Conservation (phyloP, 2,113 vertebrate genomes). For the Carassius carassius region DNA sequence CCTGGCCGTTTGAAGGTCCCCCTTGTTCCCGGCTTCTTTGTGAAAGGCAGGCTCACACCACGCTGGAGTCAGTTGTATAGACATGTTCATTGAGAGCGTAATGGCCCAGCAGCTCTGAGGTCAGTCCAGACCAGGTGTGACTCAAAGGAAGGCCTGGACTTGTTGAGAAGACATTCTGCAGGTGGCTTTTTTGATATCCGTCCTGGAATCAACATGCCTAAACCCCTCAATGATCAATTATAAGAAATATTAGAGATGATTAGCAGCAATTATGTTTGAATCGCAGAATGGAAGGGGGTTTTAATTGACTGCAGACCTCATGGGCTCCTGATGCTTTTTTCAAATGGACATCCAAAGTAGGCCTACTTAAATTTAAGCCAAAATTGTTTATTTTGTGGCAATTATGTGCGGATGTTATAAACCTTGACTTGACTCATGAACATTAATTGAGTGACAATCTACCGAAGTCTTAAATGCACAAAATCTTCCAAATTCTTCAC, state of each 20-base stretch:
- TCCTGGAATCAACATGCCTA: slow-evolving; percentile 52
- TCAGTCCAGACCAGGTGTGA: slow-evolving; percentile 50
- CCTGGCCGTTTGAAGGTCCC: slow-evolving; percentile 53
- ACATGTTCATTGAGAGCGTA: slow-evolving; percentile 37
- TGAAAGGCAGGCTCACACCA: slow-evolving; percentile 42
- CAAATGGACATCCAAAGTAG: slow-evolving; percentile 33
- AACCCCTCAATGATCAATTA: slow-evolving; percentile 58
- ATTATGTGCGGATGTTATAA: background rate
- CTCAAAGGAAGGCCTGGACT: slow-evolving; percentile 48
- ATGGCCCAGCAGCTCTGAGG: slow-evolving; percentile 55
- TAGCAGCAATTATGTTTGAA: slow-evolving; percentile 61
- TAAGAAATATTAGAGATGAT: slow-evolving; percentile 58
- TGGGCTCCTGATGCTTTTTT: slow-evolving; percentile 35
- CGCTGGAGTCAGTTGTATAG: slow-evolving; percentile 45
- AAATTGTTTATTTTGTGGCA: slow-evolving; percentile 9
- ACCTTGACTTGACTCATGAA: background rate
- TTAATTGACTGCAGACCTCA: slow-evolving; percentile 55
- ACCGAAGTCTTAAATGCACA: background rate
- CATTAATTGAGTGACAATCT: background rate
- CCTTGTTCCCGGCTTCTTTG: slow-evolving; percentile 53
- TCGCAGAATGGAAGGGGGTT: slow-evolving; percentile 45
- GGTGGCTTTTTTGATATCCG: slow-evolving; percentile 50
- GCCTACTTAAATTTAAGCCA: slow-evolving; percentile 6
- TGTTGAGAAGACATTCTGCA: slow-evolving; percentile 45
- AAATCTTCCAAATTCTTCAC: background rate